Evolutionary conservation across 2,113 vertebrate genomes (phyloP).

Genomic region (Ondatra zibethicus): DNA sequence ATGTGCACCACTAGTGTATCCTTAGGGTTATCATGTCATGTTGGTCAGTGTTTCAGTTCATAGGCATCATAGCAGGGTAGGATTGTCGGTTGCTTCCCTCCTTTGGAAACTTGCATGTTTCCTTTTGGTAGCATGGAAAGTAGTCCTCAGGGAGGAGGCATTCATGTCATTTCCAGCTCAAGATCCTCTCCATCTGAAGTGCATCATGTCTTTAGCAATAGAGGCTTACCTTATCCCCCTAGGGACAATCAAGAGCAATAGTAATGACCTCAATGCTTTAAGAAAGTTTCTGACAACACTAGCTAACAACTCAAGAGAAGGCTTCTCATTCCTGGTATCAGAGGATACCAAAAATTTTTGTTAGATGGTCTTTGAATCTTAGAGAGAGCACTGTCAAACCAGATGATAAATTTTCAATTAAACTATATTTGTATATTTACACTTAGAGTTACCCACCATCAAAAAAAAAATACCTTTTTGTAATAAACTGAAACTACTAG

Average conservation of each 20-base stretch:
- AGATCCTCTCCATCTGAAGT: background rate
- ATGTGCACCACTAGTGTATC: background rate
- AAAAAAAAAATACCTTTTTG: background rate
- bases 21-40: background rate
- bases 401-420: background rate
- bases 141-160: background rate
- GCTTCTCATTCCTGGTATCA: background rate
- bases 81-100: background rate
- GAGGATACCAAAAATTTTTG: too few relatives aligned
- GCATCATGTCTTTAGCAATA: background rate
- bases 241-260: background rate
- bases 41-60: background rate
- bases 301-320: background rate
- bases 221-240: background rate
- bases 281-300: background rate
- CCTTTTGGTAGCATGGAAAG: background rate
- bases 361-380: background rate
- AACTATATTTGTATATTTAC: background rate
- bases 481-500: background rate
- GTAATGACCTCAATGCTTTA: background rate
- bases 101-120: background rate
- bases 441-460: background rate
- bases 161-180: background rate
- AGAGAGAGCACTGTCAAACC: background rate
- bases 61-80: background rate